Evolutionary conservation across 2,888 invertebrate species (phyloP), one percentile per base, ranked within the genome.

Genomic region (Heliconius hortense): DNA sequence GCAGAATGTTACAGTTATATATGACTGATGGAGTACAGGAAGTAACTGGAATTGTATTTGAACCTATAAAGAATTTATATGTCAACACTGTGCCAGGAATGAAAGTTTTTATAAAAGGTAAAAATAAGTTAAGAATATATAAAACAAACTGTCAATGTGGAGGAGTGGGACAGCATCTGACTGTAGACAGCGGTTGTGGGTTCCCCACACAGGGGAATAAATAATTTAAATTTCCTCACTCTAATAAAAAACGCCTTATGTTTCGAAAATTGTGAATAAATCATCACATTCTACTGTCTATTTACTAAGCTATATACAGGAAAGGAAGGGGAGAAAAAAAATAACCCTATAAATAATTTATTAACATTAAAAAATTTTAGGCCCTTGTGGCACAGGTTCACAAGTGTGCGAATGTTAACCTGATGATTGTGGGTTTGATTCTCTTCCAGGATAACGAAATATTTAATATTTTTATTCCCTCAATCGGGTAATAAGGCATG

Each of bases 21-120:
- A 86, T 97, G 79, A 97, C 97, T 7, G 97, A 98, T 93, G 97
- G 97, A 21, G 91, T 95, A 0, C 96, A 96, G 86, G 94, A 95
- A 80, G 87, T 97, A 56, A 91, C 94, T 74, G 97, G 95, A 0
- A 96, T 97, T 84, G 97, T 97, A 86, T 96, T 96, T 83, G 94
- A 90, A 81, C 94, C 95, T 0, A 95, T 96, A 88, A 86, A 93
- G 68, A 92, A 92, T 80, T 86, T 96, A 53, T 94, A 92, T 82
- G 91, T 95, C 82, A 95, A 95, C 79, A 90, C 95, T 73, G 89
- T 89, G 26, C 96, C 96, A 0, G 96, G 96, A 0, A 93, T 94
- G 74, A 96, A 97, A 92, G 82, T 96, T 35, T 89, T 96, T 80
- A 89, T 97, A 21, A 95, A 94, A 89, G 94, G 94, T 93, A 80